phyloP scores from a whole-genome alignment of 1,140 invertebrate genomes.

The Cydia splendana region DNA sequence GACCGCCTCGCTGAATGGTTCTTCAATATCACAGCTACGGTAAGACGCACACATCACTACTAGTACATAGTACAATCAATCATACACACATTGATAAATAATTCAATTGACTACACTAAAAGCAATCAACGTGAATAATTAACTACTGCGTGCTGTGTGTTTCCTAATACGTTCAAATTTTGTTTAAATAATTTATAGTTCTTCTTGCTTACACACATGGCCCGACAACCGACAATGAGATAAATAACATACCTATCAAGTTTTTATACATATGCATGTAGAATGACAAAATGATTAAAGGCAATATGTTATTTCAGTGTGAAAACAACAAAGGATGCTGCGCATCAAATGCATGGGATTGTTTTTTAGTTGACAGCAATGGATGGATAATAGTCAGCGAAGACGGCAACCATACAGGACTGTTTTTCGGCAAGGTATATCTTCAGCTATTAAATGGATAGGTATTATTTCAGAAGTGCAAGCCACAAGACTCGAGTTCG shows the following conservation, averaged over 20 bases:
- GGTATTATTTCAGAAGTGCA: too few species aligned
- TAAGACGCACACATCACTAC: conserved; percentile 48
- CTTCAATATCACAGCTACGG: conserved; percentile 88
- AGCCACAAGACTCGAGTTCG: too few species aligned
- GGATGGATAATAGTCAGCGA: conserved; percentile 92
- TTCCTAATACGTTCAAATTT: too few species aligned
- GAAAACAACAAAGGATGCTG: conserved; percentile 83
- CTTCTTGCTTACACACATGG: neutral
- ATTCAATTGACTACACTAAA: too few species aligned
- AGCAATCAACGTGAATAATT: too few species aligned
- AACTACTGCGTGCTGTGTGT: too few species aligned
- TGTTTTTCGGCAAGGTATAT: conserved; percentile 91
- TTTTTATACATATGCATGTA: neutral
- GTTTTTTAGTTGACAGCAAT: conserved; percentile 94
- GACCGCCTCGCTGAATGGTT: conserved; percentile 87
- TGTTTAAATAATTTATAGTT: neutral
- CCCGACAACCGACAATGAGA: too few species aligned
- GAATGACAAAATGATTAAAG: neutral
- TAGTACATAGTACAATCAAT: too few species aligned
- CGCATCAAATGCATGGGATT: conserved; percentile 86
- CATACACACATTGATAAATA: too few species aligned
- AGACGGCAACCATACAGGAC: conserved; percentile 86
- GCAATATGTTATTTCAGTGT: conserved; percentile 72
- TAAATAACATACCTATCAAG: neutral
- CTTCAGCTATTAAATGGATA: too few species aligned